phyloP scores from a whole-genome alignment of 2,113 vertebrate species.

The Neotragus pygmaeus region DNA sequence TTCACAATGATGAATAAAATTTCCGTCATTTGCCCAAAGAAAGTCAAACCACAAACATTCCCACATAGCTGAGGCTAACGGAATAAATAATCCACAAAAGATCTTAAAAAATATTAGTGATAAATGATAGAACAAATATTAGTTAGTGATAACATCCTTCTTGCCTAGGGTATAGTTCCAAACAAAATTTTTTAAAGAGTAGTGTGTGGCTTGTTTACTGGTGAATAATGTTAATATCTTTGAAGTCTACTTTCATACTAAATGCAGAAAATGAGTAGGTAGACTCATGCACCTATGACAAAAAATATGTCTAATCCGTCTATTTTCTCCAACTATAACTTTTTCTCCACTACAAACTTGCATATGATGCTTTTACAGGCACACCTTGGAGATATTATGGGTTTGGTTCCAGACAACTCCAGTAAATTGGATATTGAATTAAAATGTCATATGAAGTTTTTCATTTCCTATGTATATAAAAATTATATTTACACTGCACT shows the following conservation, averaged over 20 bases:
- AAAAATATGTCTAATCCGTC: not conserved
- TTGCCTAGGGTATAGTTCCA: not conserved
- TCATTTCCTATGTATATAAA: not conserved
- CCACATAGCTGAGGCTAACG: not conserved
- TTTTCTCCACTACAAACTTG: not conserved
- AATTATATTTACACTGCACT: not conserved
- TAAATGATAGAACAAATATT: not conserved
- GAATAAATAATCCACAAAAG: not conserved
- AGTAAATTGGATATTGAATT: not conserved
- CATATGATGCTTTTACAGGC: not conserved
- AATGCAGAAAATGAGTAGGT: not conserved
- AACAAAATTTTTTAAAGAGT: not conserved
- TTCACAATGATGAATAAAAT: conserved; percentile 50
- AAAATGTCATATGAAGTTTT: not conserved
- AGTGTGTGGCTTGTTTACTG: not conserved
- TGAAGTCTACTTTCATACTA: not conserved
- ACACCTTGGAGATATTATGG: not conserved
- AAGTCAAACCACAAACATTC: conserved; percentile 1
- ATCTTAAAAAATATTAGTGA: not conserved
- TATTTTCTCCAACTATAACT: not conserved
- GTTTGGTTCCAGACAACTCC: not conserved
- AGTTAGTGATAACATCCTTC: not conserved
- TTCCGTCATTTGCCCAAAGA: not conserved
- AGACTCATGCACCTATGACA: not conserved
- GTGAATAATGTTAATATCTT: not conserved